Evolutionary conservation across 2,888 invertebrate species (phyloP).

Genomic region (Seira sanloemensis): DNA sequence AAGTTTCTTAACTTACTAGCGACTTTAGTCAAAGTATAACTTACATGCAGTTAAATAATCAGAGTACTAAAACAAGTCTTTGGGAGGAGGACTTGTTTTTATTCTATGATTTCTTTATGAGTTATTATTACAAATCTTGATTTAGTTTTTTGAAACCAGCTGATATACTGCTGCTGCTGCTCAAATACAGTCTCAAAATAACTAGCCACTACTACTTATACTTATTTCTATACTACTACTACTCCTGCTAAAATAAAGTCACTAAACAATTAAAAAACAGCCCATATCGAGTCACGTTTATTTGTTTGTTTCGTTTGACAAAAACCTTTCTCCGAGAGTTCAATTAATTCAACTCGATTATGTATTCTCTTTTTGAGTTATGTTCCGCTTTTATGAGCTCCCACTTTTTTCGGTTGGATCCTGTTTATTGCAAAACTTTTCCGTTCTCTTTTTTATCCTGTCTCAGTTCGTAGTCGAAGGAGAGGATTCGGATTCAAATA

Average conservation of each 20-base stretch:
- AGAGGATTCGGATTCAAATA: too few species aligned
- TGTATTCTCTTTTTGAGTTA: background rate
- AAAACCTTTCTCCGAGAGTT: background rate
- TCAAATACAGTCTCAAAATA: constrained; percentile 58
- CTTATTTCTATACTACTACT: background rate
- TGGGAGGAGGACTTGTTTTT: too few species aligned
- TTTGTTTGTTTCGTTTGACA: background rate
- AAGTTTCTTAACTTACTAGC: too few species aligned
- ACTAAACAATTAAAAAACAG: constrained; percentile 3
- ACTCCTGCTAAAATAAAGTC: background rate
- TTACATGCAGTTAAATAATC: too few species aligned
- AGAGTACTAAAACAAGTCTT: too few species aligned
- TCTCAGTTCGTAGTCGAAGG: too few species aligned
- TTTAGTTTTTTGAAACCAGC: background rate
- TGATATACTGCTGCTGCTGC: constrained; percentile 41
- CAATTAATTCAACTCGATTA: background rate
- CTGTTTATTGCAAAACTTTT: too few species aligned
- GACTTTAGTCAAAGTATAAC: too few species aligned
- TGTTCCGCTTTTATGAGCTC: too few species aligned
- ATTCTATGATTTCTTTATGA: background rate
- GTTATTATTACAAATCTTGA: background rate
- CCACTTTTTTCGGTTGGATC: too few species aligned
- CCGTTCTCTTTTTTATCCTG: too few species aligned
- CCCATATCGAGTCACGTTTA: too few species aligned
- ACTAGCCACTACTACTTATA: constrained; percentile 56